A percentile compares a stretch with the other conserved stretches of the same genome.
phyloP scores from a whole-genome alignment of 2,888 invertebrate genomes.

The Geophilus truncorum region DNA sequence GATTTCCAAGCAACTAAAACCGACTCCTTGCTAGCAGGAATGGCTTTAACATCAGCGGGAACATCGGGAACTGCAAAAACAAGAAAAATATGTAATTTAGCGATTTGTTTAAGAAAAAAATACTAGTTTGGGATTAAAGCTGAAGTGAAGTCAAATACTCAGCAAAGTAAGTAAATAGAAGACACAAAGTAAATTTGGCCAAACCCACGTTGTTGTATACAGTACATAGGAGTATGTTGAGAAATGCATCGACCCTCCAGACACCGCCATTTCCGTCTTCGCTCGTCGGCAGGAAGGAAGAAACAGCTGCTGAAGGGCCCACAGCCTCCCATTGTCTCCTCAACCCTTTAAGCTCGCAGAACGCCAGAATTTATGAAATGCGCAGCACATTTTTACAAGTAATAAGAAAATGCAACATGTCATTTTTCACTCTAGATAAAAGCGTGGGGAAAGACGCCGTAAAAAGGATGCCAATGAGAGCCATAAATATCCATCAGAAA shows the following conservation, averaged over 20 bases:
- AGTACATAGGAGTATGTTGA: no score
- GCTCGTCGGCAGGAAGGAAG: not conserved
- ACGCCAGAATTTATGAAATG: not conserved
- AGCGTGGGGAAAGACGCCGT: not conserved
- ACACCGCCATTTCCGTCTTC: not conserved
- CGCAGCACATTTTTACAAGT: not conserved
- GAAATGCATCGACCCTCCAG: not conserved
- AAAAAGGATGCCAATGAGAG: slow-evolving; percentile 2
- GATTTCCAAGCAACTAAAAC: slow-evolving; percentile 92
- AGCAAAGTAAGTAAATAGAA: no score
- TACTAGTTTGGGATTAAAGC: not conserved
- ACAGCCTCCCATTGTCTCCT: not conserved
- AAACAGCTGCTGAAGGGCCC: not conserved
- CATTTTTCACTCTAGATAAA: not conserved
- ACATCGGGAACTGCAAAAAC: slow-evolving; percentile 75
- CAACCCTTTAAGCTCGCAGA: not conserved
- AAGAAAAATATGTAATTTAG: not conserved
- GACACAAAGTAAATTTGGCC: no score
- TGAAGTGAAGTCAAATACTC: no score
- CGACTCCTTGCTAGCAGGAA: slow-evolving; percentile 85
- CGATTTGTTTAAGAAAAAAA: not conserved
- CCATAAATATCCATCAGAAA: slow-evolving; percentile 2
- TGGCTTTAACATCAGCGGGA: slow-evolving; percentile 85
- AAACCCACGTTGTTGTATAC: no score
- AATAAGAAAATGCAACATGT: not conserved